Conservation (phyloP, 2,797 vertebrate genomes). For the Darevskia nairensis region DNA sequence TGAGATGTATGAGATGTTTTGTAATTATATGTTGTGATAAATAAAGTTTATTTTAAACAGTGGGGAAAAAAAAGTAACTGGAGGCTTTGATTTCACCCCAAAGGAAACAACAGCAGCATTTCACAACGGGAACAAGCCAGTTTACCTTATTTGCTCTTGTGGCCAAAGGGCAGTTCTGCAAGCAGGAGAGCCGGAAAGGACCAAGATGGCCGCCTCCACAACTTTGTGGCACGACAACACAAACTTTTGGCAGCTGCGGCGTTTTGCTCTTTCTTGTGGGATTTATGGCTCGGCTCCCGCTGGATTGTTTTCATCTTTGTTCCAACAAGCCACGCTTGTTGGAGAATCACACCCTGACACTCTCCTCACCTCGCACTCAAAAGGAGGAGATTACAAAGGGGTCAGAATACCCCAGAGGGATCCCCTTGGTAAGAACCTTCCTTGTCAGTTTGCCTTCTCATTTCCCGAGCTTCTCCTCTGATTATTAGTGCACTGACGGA, state of each 20-base stretch:
- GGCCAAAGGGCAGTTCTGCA: conserved; percentile 40
- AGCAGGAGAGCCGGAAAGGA: conserved; percentile 51
- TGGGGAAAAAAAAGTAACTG: not conserved
- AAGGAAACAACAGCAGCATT: not conserved
- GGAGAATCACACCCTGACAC: conserved; percentile 77
- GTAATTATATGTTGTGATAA: no score
- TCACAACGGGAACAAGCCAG: not conserved
- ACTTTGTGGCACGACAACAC: conserved; percentile 52
- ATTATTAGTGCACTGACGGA: conserved; percentile 86
- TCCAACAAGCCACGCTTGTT: conserved; percentile 72
- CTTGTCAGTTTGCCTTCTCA: conserved; percentile 84
- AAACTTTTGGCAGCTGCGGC: conserved; percentile 57
- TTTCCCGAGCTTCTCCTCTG: conserved; percentile 81
- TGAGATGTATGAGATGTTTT: no score
- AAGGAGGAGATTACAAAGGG: conserved; percentile 82
- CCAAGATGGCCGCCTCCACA: conserved; percentile 66
- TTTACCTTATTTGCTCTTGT: not conserved
- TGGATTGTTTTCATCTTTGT: conserved; percentile 74
- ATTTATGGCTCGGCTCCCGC: conserved; percentile 67
- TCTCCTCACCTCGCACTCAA: conserved; percentile 76
- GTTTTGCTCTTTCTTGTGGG: conserved; percentile 54
- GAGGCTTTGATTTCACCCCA: not conserved
- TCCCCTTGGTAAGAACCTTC: conserved; percentile 84
- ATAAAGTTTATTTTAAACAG: no score
- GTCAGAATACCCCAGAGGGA: conserved; percentile 82